phyloP scores from a whole-genome alignment of 2,797 vertebrate species.

The Lutjanus argentimaculatus region DNA sequence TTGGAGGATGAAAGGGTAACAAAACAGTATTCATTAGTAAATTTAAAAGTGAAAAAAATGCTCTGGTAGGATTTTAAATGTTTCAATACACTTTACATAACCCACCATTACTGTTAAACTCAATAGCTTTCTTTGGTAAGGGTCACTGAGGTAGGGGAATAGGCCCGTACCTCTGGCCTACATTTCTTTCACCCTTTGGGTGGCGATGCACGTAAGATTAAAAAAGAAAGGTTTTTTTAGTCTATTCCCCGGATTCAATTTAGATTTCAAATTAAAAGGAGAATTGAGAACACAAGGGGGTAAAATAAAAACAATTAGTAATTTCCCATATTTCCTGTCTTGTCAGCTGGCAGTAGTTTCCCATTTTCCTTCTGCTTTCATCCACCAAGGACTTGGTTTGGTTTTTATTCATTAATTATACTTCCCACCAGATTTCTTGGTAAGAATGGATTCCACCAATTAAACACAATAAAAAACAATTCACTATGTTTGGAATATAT shows the following conservation, averaged over 20 bases:
- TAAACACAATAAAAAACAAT: background rate
- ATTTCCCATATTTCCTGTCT: background rate
- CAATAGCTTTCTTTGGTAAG: constrained; percentile 46
- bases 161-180: constrained; percentile 59
- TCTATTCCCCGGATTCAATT: background rate
- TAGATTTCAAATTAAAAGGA: no score
- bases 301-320: background rate
- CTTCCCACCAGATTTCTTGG: background rate
- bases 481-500: background rate
- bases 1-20: background rate
- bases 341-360: constrained; percentile 6
- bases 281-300: no score
- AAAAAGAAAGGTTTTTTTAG: background rate
- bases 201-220: constrained; percentile 44
- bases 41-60: no score
- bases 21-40: background rate
- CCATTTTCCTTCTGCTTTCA: background rate
- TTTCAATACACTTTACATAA: background rate
- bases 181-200: constrained; percentile 56
- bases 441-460: background rate
- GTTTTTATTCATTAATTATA: background rate
- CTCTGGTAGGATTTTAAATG: no score
- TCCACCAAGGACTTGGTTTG: background rate
- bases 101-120: constrained; percentile 23
- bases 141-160: constrained; percentile 56